Evolutionary conservation across 1,140 invertebrate genomes (phyloP).

Genomic region (Sweltsa coloradensis): DNA sequence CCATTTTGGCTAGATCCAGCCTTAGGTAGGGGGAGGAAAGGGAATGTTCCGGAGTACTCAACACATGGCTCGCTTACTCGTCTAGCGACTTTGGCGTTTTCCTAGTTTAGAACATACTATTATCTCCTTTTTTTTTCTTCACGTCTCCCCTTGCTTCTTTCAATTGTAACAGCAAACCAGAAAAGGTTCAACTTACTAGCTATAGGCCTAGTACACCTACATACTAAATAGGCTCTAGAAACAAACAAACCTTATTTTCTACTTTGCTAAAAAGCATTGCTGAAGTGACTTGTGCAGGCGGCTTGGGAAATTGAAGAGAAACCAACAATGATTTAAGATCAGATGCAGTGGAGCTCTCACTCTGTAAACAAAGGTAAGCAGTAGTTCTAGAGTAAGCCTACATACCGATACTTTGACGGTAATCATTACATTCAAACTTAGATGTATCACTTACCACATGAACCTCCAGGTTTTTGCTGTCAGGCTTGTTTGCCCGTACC

Average conservation of each 20-base stretch:
- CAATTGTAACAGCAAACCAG: too few species aligned
- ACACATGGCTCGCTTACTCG: too few species aligned
- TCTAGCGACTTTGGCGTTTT: too few species aligned
- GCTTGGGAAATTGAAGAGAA: slow-evolving; percentile 68
- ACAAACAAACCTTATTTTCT: slow-evolving; percentile 51
- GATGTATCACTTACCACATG: slow-evolving; percentile 28
- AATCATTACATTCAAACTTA: not conserved
- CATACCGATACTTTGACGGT: slow-evolving; percentile 5
- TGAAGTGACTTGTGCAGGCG: slow-evolving; percentile 66
- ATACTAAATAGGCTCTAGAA: too few species aligned
- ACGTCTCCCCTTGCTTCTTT: too few species aligned
- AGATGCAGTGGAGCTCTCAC: slow-evolving; percentile 66
- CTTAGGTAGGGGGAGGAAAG: too few species aligned
- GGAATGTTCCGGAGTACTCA: too few species aligned
- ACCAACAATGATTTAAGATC: slow-evolving; percentile 64
- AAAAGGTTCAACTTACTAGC: too few species aligned
- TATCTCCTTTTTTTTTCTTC: too few species aligned
- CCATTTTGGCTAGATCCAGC: too few species aligned
- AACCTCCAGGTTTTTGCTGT: slow-evolving; percentile 32
- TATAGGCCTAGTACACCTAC: too few species aligned
- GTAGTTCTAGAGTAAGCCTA: slow-evolving; percentile 2
- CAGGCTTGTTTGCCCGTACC: slow-evolving; percentile 46
- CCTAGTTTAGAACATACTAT: too few species aligned
- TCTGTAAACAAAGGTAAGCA: slow-evolving; percentile 37
- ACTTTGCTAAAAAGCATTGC: slow-evolving; percentile 68